Percentiles rank a stretch among this genome's conserved stretches.
phyloP scores from a whole-genome alignment of 92 coral and sea anemone species.

The Epizoanthus rinbou region DNA sequence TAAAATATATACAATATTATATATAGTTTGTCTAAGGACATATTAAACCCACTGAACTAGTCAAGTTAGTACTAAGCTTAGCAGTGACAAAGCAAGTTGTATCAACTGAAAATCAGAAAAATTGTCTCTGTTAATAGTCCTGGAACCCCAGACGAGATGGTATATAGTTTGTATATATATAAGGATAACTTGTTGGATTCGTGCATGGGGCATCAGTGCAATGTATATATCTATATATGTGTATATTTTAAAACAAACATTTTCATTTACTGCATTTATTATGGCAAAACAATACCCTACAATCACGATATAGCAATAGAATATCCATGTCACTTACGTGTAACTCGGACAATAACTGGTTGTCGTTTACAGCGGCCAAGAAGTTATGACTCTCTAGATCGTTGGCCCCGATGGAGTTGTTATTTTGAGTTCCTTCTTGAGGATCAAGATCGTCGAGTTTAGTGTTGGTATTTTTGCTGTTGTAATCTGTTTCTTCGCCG shows the following conservation, averaged over 20 bases:
- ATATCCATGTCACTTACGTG: constrained; percentile 12
- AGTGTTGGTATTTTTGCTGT: not conserved
- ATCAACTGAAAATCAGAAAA: no score
- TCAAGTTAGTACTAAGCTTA: no score
- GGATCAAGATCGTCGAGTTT: not conserved
- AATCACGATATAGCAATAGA: not conserved
- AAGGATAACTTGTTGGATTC: no score
- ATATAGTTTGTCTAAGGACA: no score
- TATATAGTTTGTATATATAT: no score
- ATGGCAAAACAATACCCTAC: not conserved
- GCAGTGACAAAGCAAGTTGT: no score
- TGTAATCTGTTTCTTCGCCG: not conserved
- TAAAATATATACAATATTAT: no score
- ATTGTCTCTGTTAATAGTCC: no score
- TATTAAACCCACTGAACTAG: no score
- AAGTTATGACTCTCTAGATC: not conserved
- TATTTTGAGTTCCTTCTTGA: constrained; percentile 11
- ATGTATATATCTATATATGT: no score
- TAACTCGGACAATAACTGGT: constrained; percentile 22
- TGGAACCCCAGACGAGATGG: no score
- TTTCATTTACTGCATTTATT: not conserved
- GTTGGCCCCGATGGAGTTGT: constrained; percentile 5
- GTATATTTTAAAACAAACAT: not conserved
- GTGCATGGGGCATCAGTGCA: no score
- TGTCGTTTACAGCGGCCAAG: not conserved